Conservation (phyloP, 2,797 vertebrate species). For the Scyliorhinus canicula region DNA sequence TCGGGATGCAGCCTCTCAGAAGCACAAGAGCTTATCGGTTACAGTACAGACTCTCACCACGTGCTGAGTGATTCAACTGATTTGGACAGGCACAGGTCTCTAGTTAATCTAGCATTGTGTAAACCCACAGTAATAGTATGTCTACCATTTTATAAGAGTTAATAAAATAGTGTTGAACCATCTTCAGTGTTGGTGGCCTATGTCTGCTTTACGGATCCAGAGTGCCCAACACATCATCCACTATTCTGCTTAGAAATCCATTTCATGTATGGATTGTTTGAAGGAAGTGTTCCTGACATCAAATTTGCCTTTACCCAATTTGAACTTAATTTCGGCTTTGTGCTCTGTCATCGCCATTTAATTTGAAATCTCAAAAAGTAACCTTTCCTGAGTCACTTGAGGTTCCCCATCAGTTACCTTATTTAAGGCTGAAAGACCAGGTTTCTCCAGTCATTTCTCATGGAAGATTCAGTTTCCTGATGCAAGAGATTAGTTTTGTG, state of each 20-base stretch:
- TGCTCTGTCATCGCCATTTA: not conserved
- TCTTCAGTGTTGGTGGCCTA: too few species aligned
- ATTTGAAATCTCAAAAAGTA: not conserved
- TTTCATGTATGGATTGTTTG: not conserved
- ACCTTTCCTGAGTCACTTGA: not conserved
- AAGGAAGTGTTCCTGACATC: not conserved
- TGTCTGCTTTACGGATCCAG: too few species aligned
- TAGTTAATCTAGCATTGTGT: too few species aligned
- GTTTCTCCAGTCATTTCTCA: not conserved
- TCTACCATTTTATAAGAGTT: too few species aligned
- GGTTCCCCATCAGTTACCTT: not conserved
- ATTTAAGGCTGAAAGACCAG: not conserved
- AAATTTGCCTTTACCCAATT: not conserved
- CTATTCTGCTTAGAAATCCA: not conserved
- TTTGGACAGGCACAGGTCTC: too few species aligned
- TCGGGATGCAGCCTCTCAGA: too few species aligned
- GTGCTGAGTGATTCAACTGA: too few species aligned
- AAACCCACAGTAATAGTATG: too few species aligned
- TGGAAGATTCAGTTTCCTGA: not conserved
- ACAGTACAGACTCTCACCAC: too few species aligned
- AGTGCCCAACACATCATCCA: too few species aligned
- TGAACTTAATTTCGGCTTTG: not conserved
- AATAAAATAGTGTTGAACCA: too few species aligned
- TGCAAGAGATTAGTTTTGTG: not conserved
- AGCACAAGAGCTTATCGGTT: too few species aligned